Conservation (phyloP, 2,888 invertebrate species). For the Drosophila putrida region DNA sequence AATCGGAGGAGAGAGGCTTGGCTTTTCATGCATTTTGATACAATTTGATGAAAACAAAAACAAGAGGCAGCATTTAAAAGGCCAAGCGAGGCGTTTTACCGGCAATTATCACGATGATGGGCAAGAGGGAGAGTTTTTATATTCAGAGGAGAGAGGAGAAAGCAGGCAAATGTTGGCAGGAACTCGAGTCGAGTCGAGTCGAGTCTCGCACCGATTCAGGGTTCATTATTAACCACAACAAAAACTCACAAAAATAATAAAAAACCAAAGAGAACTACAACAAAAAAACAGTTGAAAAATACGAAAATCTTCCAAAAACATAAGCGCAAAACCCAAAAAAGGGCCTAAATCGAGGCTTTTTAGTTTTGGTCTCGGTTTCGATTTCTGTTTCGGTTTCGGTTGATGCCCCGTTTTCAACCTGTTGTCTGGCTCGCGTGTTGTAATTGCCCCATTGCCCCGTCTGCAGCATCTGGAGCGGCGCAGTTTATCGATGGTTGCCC, state of each 20-base stretch:
- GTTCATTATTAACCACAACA: constrained; percentile 73
- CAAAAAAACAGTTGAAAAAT: constrained; percentile 24
- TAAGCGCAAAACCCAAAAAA: constrained; percentile 51
- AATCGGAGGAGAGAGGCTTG: constrained; percentile 9
- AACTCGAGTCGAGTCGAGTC: constrained; percentile 26
- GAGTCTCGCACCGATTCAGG: constrained; percentile 56
- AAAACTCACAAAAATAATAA: constrained; percentile 31
- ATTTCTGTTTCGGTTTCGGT: constrained; percentile 44
- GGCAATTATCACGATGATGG: constrained; percentile 78
- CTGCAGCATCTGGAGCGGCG: constrained; percentile 73
- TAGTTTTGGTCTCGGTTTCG: constrained; percentile 39
- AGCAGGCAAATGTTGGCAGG: constrained; percentile 16
- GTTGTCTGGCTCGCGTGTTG: constrained; percentile 77
- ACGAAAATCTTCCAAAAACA: constrained; percentile 39
- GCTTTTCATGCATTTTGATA: constrained; percentile 33
- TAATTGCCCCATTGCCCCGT: constrained; percentile 74
- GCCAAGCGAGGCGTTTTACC: constrained; percentile 81
- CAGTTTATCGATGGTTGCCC: constrained; percentile 68
- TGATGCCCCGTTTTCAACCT: constrained; percentile 49
- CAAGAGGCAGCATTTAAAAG: constrained; percentile 73
- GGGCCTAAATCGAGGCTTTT: constrained; percentile 29
- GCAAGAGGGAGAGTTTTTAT: constrained; percentile 7
- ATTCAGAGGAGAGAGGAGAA: background rate
- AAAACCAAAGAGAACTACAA: constrained; percentile 23
- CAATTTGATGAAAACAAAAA: constrained; percentile 54